Evolutionary conservation across 2,797 vertebrate species (phyloP), one percentile per base, ranked within the genome.

Genomic region (Tenualosa thibaudeaui): DNA sequence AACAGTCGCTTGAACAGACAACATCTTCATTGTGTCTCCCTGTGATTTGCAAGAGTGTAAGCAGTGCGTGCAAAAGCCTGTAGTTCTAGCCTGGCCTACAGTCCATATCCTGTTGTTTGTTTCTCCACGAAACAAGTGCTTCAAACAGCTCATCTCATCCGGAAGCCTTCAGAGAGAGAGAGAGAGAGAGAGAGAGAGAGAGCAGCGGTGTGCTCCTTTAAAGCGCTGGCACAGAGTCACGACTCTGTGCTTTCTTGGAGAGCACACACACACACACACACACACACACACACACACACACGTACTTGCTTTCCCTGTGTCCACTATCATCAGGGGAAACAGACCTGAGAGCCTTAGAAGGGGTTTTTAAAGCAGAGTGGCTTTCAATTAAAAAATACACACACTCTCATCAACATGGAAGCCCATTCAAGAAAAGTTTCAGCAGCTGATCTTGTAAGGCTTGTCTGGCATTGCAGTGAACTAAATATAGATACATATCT

Each of bases 351-450:
- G 50, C 50, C 7, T 51, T 51, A 51, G 10, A 51, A 51, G 0
- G n/a, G 22, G 60, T 24, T 62, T 62, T 62, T 17, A 17, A n/a
- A 56, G 17, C 17, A 56, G 15, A 31, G 62, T 68, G 62, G 62
- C 62, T 68, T 68, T 68, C 26, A 68, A 68, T 37, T 68, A 15
- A 68, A 68, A 68, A 68, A 68, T 37, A 15, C 62, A 68, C 15
- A 31, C 24, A 4, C 62, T 68, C 62, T 62, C 5, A 1, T 31
- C 7, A 6, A 65, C 9, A 65, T 26, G 0, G 24, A 13, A 9
- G 62, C 3, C 62, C 62, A 15, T 31, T 68, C 62, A 68, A 31
- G 12, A 68, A 37, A 31, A 24, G 26, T 7, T 62, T 68, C 26
- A 68, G 62, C 5, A 0, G 62, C 62, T 37, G 24, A 2, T 68